phyloP scores from a whole-genome alignment of 2,888 invertebrate genomes.

The Dolichopus griseipennis region DNA sequence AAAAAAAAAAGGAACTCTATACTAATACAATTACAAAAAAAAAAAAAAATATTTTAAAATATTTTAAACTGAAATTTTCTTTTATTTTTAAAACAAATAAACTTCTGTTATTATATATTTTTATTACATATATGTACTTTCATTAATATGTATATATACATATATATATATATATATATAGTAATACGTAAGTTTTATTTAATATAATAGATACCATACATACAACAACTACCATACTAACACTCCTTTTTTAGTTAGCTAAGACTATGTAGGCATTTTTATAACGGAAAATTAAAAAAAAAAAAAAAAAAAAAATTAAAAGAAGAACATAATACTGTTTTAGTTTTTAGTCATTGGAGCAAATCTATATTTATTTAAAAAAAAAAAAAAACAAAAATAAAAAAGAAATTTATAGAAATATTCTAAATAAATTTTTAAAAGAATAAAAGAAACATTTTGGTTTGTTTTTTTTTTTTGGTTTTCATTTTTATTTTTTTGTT shows the following conservation, averaged over 20 bases:
- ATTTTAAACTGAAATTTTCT: neutral
- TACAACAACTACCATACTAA: conserved; percentile 16
- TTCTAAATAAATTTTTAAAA: too few relatives aligned
- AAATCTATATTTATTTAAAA: conserved; percentile 39
- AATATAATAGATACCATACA: conserved; percentile 5
- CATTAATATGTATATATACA: neutral
- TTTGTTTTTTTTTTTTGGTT: neutral
- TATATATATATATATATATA: neutral
- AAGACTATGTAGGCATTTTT: conserved; percentile 17
- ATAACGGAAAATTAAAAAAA: neutral
- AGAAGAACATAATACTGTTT: neutral
- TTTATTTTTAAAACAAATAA: conserved; percentile 7
- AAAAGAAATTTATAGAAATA: neutral
- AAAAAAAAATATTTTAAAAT: neutral
- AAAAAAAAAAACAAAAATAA: conserved; percentile 26
- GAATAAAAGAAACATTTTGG: neutral
- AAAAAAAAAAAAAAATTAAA: neutral
- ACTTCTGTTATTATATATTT: neutral
- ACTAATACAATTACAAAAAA: neutral
- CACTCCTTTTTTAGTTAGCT: conserved; percentile 27
- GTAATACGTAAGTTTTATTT: neutral
- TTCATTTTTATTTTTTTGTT: neutral
- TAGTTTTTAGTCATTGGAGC: conserved; percentile 25
- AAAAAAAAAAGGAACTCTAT: neutral
- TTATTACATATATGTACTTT: too few relatives aligned